Evolutionary conservation across 2,113 vertebrate species (phyloP), one percentile per base, ranked within the genome.

Genomic region (Lutjanus erythropterus): DNA sequence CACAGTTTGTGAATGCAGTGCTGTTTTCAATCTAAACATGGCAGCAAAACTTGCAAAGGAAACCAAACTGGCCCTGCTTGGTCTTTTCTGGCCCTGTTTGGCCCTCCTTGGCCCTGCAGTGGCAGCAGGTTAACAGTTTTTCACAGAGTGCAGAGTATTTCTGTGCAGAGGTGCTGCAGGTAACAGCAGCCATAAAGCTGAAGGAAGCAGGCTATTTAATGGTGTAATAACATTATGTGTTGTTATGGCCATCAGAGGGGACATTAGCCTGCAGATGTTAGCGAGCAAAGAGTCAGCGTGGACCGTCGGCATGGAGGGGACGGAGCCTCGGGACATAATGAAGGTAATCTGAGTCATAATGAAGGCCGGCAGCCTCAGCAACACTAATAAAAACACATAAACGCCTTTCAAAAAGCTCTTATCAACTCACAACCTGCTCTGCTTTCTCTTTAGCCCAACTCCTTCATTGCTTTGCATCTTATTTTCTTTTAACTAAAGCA

Each of bases 231-330:
- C 75, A 75, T 71, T 75, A 72, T 21, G 52, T 39, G 80, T 41
- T 27, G 33, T 71, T 75, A 80, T 15, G 60, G 55, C 60, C 6
- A 12, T 75, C 76, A 65, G 82, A 75, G 85, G 83, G 52, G 70
- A 83, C 82, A 46, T 85, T 61, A 75, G 65, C 72, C 76, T 64
- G 79, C 72, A 76, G 75, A 61, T 65, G 68, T 73, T 50, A 39
- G 74, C 53, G 12, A 53, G 60, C 56, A n/a, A 12, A 73, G 58
- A 74, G 59, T 47, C 16, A 10, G 72, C 29, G 27, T 5, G 15
- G 39, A n/a, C 16, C 0, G 59, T 41, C 2, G 9, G 55, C 35
- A 9, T 1, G 1, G 1, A 31, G 35, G n/a, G 35, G 35, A 60
- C 0, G 55, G 39, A 25, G 69, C 31, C 64, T 21, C 1, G 5